Evolutionary conservation across 2,113 vertebrate species (phyloP).

Genomic region (Ammodytes dubius): DNA sequence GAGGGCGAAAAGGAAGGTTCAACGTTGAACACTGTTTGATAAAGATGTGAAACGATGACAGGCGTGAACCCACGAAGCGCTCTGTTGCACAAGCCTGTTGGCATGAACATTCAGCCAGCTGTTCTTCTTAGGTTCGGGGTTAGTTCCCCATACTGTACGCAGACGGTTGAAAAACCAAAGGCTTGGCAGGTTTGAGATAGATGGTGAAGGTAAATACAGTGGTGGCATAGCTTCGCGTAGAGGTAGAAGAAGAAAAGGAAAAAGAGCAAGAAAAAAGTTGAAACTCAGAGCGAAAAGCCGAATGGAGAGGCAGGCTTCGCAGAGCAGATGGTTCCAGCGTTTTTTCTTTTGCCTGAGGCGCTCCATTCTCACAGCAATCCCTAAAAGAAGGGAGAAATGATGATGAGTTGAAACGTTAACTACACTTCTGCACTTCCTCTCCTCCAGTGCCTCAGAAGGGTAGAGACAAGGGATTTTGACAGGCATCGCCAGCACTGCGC

Average conservation of each 20-base stretch:
- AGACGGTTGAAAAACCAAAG: slow-evolving; percentile 22
- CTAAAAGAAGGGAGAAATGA: slow-evolving; percentile 58
- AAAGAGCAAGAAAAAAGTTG: slow-evolving; percentile 28
- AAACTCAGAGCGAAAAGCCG: slow-evolving; percentile 33
- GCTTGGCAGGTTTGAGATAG: slow-evolving; percentile 11
- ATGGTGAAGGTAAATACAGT: not conserved
- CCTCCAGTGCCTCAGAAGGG: slow-evolving; percentile 49
- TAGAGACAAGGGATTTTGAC: slow-evolving; percentile 56
- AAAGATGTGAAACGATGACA: not conserved
- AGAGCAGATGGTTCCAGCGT: slow-evolving; percentile 83
- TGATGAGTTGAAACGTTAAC: slow-evolving; percentile 63
- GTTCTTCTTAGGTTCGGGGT: slow-evolving; percentile 21
- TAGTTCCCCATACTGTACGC: not conserved
- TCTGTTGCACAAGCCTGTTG: slow-evolving; percentile 32
- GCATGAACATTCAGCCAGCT: slow-evolving; percentile 40
- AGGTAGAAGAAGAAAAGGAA: slow-evolving; percentile 1
- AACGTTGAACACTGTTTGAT: not conserved
- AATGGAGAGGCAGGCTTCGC: slow-evolving; percentile 72
- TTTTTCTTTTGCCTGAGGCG: slow-evolving; percentile 73
- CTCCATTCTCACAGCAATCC: slow-evolving; percentile 71
- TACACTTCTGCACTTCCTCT: slow-evolving; percentile 75
- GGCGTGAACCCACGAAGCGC: slow-evolving; percentile 8
- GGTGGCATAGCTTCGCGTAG: not conserved
- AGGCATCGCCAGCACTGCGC: slow-evolving; percentile 52
- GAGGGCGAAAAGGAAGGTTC: slow-evolving; percentile 8